A percentile compares a stretch with the other conserved stretches of the same genome.
These are phyloP conservation scores for Athalia cordata DNA, from an alignment of 2,888 invertebrate species.

Conservation along the genomic window DNA sequence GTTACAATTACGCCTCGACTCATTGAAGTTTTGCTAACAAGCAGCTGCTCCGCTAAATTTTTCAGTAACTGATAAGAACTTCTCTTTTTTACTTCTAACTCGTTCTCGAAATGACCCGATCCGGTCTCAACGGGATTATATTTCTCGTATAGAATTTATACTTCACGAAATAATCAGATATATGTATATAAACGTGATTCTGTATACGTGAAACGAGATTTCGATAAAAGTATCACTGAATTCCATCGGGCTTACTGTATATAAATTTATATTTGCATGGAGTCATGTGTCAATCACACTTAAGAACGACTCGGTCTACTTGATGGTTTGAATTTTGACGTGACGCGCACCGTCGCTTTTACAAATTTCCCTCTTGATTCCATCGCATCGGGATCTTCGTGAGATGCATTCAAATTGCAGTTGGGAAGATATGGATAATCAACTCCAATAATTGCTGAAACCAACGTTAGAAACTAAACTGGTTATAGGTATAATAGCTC, in stretches of 20 bases:
- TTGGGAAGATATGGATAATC: too few species aligned
- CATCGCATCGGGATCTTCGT: neutral
- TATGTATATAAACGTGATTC: neutral
- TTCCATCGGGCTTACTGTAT: neutral
- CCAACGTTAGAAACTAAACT: too few species aligned
- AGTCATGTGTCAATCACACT: conserved; percentile 25
- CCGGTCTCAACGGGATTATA: neutral
- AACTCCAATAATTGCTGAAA: too few species aligned
- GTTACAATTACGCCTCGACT: conserved; percentile 5
- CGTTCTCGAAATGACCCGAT: too few species aligned
- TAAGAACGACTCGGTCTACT: conserved; percentile 10
- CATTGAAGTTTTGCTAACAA: conserved; percentile 27
- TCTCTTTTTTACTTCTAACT: neutral
- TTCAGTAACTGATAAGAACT: neutral
- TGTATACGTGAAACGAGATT: too few species aligned
- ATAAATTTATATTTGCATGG: conserved; percentile 22
- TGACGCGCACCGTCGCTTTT: conserved; percentile 8
- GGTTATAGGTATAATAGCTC: too few species aligned
- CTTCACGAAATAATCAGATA: too few species aligned
- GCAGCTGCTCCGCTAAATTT: neutral
- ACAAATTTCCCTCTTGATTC: neutral
- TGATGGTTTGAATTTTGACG: conserved; percentile 1
- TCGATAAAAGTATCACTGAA: conserved; percentile 2
- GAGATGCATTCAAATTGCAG: too few species aligned
- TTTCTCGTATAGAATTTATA: neutral